A percentile compares a stretch with the other conserved stretches of the same genome.
Evolutionary conservation across 2,888 invertebrate genomes (phyloP).

Genomic region (Druceiella hillmani): DNA sequence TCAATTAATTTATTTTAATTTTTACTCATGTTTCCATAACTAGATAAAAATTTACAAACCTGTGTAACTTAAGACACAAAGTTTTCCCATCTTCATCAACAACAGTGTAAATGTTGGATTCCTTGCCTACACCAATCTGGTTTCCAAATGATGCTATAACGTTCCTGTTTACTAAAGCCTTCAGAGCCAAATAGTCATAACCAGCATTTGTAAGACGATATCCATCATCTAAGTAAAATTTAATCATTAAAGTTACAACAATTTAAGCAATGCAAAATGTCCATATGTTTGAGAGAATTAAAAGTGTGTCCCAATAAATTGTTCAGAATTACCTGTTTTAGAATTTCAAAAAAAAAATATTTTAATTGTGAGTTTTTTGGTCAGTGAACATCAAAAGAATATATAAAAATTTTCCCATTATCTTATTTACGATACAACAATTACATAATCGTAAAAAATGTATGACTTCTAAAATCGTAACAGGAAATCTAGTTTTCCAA

Average conservation of each 20-base stretch:
- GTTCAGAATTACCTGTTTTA: neutral
- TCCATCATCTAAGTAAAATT: slow-evolving; percentile 73
- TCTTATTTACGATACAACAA: too few relatives aligned
- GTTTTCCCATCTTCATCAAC: slow-evolving; percentile 73
- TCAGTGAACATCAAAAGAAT: neutral
- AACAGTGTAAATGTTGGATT: slow-evolving; percentile 93
- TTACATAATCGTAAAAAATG: too few relatives aligned
- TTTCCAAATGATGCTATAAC: slow-evolving; percentile 87
- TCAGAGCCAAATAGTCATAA: slow-evolving; percentile 94
- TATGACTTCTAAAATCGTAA: too few relatives aligned
- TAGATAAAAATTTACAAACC: slow-evolving; percentile 36
- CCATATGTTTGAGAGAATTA: neutral
- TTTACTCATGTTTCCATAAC: too few relatives aligned
- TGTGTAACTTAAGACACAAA: slow-evolving; percentile 86
- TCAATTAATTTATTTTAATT: too few relatives aligned
- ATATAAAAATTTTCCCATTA: too few relatives aligned
- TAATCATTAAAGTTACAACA: slow-evolving; percentile 1
- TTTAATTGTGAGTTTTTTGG: slow-evolving; percentile 9
- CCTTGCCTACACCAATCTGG: slow-evolving; percentile 98
- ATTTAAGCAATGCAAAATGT: too few relatives aligned
- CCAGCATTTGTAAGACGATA: slow-evolving; percentile 93
- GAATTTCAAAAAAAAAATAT: slow-evolving; percentile 2
- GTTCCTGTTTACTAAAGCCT: slow-evolving; percentile 74
- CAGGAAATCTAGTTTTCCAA: too few relatives aligned
- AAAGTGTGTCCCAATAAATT: too few relatives aligned